phyloP scores from a whole-genome alignment of 1,140 invertebrate species.

The Drosophila equinoxialis region DNA sequence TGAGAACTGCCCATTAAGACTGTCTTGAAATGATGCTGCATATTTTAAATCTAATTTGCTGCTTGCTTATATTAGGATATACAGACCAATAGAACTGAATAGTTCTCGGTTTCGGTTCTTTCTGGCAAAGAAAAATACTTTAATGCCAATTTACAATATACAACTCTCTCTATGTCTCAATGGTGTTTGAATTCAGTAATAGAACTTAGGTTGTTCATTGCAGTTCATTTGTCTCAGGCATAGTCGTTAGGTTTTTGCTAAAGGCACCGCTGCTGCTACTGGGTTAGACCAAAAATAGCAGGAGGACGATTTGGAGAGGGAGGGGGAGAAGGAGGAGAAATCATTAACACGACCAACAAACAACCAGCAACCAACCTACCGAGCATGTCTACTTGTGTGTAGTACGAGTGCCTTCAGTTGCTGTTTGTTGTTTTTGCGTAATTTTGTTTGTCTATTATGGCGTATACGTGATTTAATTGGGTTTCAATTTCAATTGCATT shows the following conservation, averaged over 20 bases:
- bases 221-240: background rate
- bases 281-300: constrained; percentile 54
- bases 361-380: constrained; percentile 14
- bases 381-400: constrained; percentile 14
- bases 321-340: background rate
- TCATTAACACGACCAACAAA: constrained; percentile 21
- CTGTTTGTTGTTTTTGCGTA: background rate
- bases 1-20: background rate
- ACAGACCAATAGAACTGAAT: too few species aligned
- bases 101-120: too few species aligned
- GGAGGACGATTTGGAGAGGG: background rate
- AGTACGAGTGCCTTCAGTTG: background rate
- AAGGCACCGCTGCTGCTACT: constrained; percentile 16
- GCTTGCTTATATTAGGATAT: too few species aligned
- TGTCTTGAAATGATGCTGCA: background rate
- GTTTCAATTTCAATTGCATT: constrained; percentile 1
- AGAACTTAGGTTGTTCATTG: too few species aligned
- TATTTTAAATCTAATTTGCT: background rate
- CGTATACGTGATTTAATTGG: constrained; percentile 64
- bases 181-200: too few species aligned
- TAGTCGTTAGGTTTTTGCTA: background rate
- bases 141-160: too few species aligned
- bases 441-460: constrained; percentile 35
- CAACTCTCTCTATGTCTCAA: too few species aligned
- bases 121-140: too few species aligned